These are phyloP conservation scores for Sprattus sprattus DNA, from an alignment of 2,113 vertebrate species.

Conservation along the genomic window DNA sequence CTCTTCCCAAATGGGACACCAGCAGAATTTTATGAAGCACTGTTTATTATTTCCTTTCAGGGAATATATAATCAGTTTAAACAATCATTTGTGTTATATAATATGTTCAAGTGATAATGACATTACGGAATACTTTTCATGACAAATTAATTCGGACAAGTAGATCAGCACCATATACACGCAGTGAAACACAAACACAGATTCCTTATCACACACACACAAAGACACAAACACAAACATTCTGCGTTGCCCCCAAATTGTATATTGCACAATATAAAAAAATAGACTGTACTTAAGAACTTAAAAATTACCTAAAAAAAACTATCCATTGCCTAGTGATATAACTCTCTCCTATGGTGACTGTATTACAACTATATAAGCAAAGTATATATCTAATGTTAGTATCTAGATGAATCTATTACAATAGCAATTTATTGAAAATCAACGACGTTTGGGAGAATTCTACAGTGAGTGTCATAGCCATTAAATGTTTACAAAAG, in stretches of 20 bases:
- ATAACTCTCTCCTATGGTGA: too few species aligned
- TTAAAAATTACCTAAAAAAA: not conserved
- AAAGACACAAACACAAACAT: slow-evolving; percentile 17
- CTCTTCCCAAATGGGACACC: not conserved
- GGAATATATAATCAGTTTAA: too few species aligned
- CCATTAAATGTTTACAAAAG: too few species aligned
- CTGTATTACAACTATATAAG: too few species aligned
- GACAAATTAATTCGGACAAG: not conserved
- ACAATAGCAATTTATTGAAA: not conserved
- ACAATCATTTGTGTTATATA: not conserved
- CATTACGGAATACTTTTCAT: not conserved
- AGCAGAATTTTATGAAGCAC: not conserved
- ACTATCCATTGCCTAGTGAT: not conserved
- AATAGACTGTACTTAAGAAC: not conserved
- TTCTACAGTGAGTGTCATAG: too few species aligned
- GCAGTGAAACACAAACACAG: not conserved
- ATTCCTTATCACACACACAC: not conserved
- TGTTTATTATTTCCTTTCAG: too few species aligned
- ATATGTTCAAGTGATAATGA: not conserved
- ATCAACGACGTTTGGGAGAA: not conserved
- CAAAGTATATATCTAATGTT: too few species aligned
- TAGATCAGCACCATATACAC: not conserved
- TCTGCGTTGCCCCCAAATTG: not conserved
- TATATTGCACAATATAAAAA: too few species aligned
- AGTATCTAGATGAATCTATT: not conserved